These are phyloP conservation scores for Dicycla oo DNA, from an alignment of 2,888 invertebrate species.

Conservation along the genomic window DNA sequence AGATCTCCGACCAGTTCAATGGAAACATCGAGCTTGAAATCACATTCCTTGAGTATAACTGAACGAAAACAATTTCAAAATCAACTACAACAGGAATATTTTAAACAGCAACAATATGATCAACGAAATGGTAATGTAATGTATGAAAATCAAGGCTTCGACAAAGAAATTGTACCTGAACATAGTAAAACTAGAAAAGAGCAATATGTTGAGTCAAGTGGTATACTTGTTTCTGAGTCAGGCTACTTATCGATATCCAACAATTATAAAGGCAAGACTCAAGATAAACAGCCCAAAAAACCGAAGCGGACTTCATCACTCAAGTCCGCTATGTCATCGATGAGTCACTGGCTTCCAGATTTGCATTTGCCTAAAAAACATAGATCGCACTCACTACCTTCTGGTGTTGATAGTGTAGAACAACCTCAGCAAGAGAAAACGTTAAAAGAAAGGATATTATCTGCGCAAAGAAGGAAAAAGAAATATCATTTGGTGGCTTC, in stretches of 20 bases:
- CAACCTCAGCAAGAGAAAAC: slow-evolving; percentile 86
- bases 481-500: slow-evolving; percentile 95
- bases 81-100: slow-evolving; percentile 89
- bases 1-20: slow-evolving; percentile 92
- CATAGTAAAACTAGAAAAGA: slow-evolving; percentile 82
- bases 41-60: slow-evolving; percentile 90
- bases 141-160: slow-evolving; percentile 81
- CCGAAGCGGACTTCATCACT: slow-evolving; percentile 93
- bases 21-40: slow-evolving; percentile 89
- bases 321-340: slow-evolving; percentile 95
- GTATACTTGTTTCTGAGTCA: slow-evolving; percentile 94
- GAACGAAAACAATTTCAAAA: slow-evolving; percentile 90
- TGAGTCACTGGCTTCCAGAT: slow-evolving; percentile 95
- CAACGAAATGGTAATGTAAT: slow-evolving; percentile 86
- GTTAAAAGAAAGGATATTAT: slow-evolving; percentile 85
- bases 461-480: slow-evolving; percentile 92
- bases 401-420: slow-evolving; percentile 91
- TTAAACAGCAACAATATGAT: slow-evolving; percentile 89
- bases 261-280: slow-evolving; percentile 90
- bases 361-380: slow-evolving; percentile 94
- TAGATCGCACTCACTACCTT: slow-evolving; percentile 95
- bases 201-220: slow-evolving; percentile 84
- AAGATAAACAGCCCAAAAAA: slow-evolving; percentile 92
- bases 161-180: slow-evolving; percentile 78
- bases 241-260: slow-evolving; percentile 94